Evolutionary conservation across 2,113 vertebrate genomes (phyloP), one percentile per base, ranked within the genome.

Genomic region (Caloenas nicobarica): DNA sequence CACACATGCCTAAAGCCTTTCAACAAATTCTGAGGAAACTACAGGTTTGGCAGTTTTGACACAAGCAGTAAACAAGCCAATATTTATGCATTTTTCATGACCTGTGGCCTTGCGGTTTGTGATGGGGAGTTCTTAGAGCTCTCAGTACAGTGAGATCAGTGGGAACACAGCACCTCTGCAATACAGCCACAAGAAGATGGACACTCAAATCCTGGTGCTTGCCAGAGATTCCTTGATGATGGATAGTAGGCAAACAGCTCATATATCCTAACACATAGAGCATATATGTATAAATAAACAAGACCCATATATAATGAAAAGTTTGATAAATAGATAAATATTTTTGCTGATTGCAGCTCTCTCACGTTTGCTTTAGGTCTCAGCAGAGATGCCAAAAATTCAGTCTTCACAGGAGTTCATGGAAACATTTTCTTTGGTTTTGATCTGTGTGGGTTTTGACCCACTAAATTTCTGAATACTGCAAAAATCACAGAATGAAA

Each of bases 371-470:
- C 78, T 96, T 91, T 83, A 90, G 74, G 62, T 93, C 95, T 93
- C 85, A 89, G 38, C 42, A 40, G 51, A 78, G 56, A 33, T 95
- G 91, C 81, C 95, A 96, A 94, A 95, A 95, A 90, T 42, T 66
- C 54, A 42, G 13, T 34, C 40, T 95, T 95, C 62, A 70, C 54
- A 50, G 74, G 50, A 95, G 89, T 90, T 94, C 81, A 46, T 86
- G 91, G 71, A 79, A 97, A 91, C 66, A 25, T 88, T 91, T 95
- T 95, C 72, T 61, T 81, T 81, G 29, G 33, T 71, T 95, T 97
- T 77, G 42, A 80, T 86, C 74, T 81, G 54, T 66, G 58, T 66
- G 54, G 16, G 11, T 89, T 94, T 92, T 6, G 3, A 77, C 31
- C 29, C 0, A 0, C 51, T 78, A 92, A 90, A 93, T 42, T 84